Base-by-base conservation (phyloP, 2,888 invertebrate genomes). In the Polydrusus cervinus region DNA sequence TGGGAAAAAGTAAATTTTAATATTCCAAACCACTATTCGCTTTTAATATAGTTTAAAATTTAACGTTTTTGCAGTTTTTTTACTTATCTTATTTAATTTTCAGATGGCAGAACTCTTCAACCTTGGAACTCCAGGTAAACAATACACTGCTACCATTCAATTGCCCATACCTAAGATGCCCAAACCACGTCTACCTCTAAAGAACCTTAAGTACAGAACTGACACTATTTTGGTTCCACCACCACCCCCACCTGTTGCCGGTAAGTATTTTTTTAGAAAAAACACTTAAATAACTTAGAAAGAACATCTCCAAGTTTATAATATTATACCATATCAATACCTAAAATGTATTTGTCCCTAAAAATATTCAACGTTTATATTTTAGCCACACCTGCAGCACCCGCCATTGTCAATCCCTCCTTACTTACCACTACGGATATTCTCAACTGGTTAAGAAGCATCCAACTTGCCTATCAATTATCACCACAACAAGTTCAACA, bases 161-260 rank as follows among this genome's bases (percentile, higher is more conserved):
- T 75, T 80, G 18, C 84, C 85, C 1, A 49, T 79, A 5, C 75
- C 74, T 60, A 47, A 75, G 13, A 69, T 77, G 9, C 30, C 64
- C 40, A 43, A 60, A 38, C 60, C 60, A 13, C 25, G 13, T 16
- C 25, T 10, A 25, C 53, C 43, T 11, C 14, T 62, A 25, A 38
- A 14, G 6, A 83, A 82, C 40, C 68, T 86, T 16, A 78, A 81
- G 5, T 83, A 84, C 2, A 76, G 77, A 38, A 78, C 85, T 0
- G 86, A 86, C 75, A 82, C 86, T 38, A 78, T 86, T 7, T 83
- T 86, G 7, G 38, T 82, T 7, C 80, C 81, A 57, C 69, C 75
- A 60, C 77, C 79, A 77, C 67, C 76, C 55, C 77, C 79, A 77
- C 65, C 66, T 49, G 16, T 16, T n/a, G 45, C 60, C 34, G 20